phyloP scores from a whole-genome alignment of 2,113 vertebrate genomes.

The Hystrix cristata region DNA sequence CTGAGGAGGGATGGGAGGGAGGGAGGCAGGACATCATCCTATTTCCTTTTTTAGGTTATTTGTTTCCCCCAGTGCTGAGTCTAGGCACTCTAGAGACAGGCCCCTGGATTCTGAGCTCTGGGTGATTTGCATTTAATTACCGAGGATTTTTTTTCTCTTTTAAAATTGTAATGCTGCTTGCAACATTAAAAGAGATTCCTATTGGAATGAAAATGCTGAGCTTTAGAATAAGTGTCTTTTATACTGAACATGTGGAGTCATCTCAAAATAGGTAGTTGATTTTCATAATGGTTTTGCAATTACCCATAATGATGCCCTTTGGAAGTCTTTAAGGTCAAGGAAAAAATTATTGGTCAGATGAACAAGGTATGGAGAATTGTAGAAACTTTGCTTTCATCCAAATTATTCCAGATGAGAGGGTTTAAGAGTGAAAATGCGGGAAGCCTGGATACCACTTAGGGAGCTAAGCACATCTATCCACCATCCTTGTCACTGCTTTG shows the following conservation, averaged over 20 bases:
- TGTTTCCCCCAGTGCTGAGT: not conserved
- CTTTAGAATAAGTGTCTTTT: slow-evolving; percentile 71
- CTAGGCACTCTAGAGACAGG: slow-evolving; percentile 39
- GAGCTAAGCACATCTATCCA: not conserved
- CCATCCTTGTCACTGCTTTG: fast-evolving
- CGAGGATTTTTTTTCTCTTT: slow-evolving; percentile 61
- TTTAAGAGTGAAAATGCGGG: not conserved
- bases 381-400: not conserved
- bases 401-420: not conserved
- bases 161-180: slow-evolving; percentile 59
- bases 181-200: slow-evolving; percentile 70
- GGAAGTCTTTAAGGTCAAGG: slow-evolving; percentile 57
- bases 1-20: not conserved
- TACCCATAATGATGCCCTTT: slow-evolving; percentile 61
- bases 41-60: not conserved
- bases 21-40: not conserved
- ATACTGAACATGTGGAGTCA: slow-evolving; percentile 3
- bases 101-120: slow-evolving; percentile 23
- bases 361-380: slow-evolving; percentile 12
- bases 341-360: slow-evolving; percentile 35
- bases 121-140: slow-evolving; percentile 74
- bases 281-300: slow-evolving; percentile 73
- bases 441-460: not conserved
- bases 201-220: slow-evolving; percentile 69
- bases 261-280: slow-evolving; percentile 70